Evolutionary conservation across 2,888 invertebrate genomes (phyloP).

Genomic region (Beris morrisii): DNA sequence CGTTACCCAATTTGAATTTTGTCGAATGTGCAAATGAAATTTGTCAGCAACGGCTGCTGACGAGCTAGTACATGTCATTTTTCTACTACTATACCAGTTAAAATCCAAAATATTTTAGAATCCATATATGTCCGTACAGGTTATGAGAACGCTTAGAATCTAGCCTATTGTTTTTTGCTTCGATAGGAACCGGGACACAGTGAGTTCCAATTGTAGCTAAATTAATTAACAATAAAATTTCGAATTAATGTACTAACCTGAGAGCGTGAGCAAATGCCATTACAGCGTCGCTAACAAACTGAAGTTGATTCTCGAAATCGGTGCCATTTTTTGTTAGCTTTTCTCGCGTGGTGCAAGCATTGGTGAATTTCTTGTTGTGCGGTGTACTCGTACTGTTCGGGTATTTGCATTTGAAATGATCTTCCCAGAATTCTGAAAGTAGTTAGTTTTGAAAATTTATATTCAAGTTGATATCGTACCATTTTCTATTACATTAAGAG

Average conservation of each 20-base stretch:
- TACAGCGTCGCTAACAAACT: slow-evolving; percentile 95
- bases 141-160: not conserved
- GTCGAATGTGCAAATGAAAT: too few species aligned
- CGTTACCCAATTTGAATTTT: too few species aligned
- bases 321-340: slow-evolving; percentile 74
- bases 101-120: too few species aligned
- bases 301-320: slow-evolving; percentile 89
- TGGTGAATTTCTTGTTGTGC: slow-evolving; percentile 73
- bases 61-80: too few species aligned
- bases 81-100: too few species aligned
- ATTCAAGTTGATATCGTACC: too few species aligned
- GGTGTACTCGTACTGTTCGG: slow-evolving; percentile 79
- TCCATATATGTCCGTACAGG: too few species aligned
- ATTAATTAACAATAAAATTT: not conserved
- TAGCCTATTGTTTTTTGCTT: too few species aligned
- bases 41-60: too few species aligned
- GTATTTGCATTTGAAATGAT: slow-evolving; percentile 87
- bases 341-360: slow-evolving; percentile 76
- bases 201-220: not conserved
- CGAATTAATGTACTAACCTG: slow-evolving; percentile 59
- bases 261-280: slow-evolving; percentile 92
- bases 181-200: not conserved
- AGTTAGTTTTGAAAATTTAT: too few species aligned
- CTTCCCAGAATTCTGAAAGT: slow-evolving; percentile 88
- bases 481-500: too few species aligned